phyloP scores from a whole-genome alignment of 2,113 vertebrate genomes.

The Muntiacus reevesi region DNA sequence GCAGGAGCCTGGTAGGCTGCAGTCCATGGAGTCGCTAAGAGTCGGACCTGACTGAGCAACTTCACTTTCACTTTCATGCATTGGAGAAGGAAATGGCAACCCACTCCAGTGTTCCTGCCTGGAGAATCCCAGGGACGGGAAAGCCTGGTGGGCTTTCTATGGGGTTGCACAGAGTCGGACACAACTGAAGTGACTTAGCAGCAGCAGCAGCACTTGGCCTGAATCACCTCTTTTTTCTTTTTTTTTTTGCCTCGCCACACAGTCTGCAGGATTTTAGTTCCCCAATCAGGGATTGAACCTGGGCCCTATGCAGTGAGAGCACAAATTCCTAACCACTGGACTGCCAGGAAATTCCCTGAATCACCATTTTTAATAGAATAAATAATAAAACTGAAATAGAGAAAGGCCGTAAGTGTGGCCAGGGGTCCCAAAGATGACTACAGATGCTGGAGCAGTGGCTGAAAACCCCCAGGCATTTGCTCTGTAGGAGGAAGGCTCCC shows the following conservation, averaged over 20 bases:
- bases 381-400: neutral
- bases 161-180: too few species aligned
- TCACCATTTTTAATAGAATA: neutral
- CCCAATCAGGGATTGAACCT: neutral
- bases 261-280: neutral
- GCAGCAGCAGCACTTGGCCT: too few species aligned
- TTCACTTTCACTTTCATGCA: too few species aligned
- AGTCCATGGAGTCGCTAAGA: too few species aligned
- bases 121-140: too few species aligned
- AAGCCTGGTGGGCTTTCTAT: too few species aligned
- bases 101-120: too few species aligned
- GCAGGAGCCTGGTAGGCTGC: too few species aligned
- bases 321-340: neutral
- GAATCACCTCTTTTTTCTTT: neutral
- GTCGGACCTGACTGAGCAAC: too few species aligned
- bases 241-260: neutral
- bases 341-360: neutral
- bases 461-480: neutral
- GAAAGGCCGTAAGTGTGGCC: neutral
- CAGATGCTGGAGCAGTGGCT: neutral
- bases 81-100: too few species aligned
- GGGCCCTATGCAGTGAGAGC: neutral
- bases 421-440: neutral
- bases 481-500: neutral
- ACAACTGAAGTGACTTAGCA: too few species aligned